Evolutionary conservation across 2,113 vertebrate genomes (phyloP), one percentile per base, ranked within the genome.

Genomic region (Atractosteus spatula): DNA sequence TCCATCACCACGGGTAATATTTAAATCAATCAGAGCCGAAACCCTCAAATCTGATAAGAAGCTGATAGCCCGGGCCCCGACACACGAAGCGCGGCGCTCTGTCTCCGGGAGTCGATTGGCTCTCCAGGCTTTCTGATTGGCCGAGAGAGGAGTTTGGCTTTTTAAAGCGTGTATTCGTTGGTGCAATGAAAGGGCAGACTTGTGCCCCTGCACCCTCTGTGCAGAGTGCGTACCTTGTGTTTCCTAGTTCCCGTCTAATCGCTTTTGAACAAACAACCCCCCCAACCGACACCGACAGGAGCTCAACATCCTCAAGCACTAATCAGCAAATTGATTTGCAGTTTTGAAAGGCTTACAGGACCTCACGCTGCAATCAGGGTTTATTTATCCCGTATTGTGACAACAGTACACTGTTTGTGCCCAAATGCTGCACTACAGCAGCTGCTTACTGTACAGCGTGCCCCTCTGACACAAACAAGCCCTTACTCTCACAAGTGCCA

Each of bases 101-200:
- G 87, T 89, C 89, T 91, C 81, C 84, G 68, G 81, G 82, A 86
- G 88, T 89, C 90, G 90, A 92, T 90, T 91, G 91, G 90, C 91
- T 91, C 91, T 91, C 89, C 87, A 88, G 88, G 87, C 85, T 82
- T 84, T 79, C 85, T 90, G 89, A 92, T 91, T 87, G 79, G 88
- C 83, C 89, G 89, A 89, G 82, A 89, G 84, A 91, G 85, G 87
- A 80, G 86, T 83, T 83, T 82, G 78, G 78, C 81, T 87, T 83
- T 84, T 77, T 86, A 80, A 83, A 81, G 82, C 83, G 78, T 68
- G 72, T 72, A 87, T 84, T 88, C 85, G 89, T 89, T 88, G 84
- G 87, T 82, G 70, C 73, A 80, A 80, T 83, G 80, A 81, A 80
- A 81, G 74, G 75, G 69, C 78, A 76, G 76, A 66, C 70, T 47